Conservation (phyloP, 2,113 vertebrate genomes). For the Nycticorax nycticorax region DNA sequence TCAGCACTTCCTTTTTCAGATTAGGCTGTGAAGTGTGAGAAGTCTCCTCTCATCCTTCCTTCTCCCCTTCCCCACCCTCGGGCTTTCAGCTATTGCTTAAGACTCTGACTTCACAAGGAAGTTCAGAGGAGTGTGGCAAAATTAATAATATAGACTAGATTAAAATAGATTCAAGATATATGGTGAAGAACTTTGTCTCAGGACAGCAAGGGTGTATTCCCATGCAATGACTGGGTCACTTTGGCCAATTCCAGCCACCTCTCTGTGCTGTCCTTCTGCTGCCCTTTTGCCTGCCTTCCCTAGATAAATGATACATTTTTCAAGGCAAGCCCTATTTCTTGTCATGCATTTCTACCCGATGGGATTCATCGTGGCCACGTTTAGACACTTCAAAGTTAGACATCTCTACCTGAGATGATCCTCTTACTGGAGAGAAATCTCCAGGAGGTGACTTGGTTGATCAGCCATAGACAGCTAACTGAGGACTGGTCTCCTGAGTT, state of each 20-base stretch:
- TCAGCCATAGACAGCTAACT: neutral
- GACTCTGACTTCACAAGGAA: neutral
- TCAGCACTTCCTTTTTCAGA: slow-evolving; percentile 20
- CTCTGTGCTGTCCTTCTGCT: neutral
- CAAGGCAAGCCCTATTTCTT: neutral
- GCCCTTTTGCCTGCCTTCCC: neutral
- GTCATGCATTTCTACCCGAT: neutral
- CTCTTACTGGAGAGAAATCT: neutral
- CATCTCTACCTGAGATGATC: neutral
- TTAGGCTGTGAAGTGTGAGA: neutral
- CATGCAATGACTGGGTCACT: neutral
- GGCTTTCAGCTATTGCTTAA: slow-evolving; percentile 20
- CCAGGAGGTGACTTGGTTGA: neutral
- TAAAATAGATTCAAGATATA: neutral
- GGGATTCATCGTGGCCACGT: neutral
- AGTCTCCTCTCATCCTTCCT: neutral
- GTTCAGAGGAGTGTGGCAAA: neutral
- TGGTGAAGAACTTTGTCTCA: neutral
- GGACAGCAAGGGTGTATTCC: neutral
- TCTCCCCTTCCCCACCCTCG: neutral
- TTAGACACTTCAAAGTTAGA: neutral
- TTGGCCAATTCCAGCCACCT: neutral
- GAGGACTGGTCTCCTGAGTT: neutral
- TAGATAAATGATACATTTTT: neutral
- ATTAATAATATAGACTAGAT: neutral